phyloP scores from a whole-genome alignment of 2,888 invertebrate genomes.

The Tetragonula carbonaria region DNA sequence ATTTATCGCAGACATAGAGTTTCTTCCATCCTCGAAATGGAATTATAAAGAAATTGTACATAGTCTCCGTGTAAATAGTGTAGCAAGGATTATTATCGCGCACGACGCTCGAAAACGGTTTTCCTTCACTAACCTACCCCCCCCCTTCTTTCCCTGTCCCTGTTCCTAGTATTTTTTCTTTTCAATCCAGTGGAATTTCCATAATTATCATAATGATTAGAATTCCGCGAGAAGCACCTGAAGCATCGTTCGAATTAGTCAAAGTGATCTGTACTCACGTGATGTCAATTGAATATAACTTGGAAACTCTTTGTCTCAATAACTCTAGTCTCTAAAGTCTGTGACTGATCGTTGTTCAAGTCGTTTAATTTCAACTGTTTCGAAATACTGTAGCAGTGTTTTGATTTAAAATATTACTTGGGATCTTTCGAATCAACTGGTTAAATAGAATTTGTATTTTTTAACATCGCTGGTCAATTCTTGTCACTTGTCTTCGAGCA shows the following conservation, averaged over 20 bases:
- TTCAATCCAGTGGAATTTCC: neutral
- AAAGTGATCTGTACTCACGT: no score
- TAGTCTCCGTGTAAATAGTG: slow-evolving; percentile 74
- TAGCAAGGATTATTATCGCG: slow-evolving; percentile 67
- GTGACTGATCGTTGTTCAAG: no score
- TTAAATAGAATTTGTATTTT: no score
- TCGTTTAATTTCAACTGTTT: no score
- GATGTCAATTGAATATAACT: no score
- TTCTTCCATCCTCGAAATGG: slow-evolving; percentile 30
- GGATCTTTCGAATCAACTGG: no score
- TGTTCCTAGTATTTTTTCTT: slow-evolving; percentile 6
- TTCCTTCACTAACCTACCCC: slow-evolving; percentile 19
- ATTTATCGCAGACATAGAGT: slow-evolving; percentile 45
- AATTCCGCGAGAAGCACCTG: neutral
- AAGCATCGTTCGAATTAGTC: neutral
- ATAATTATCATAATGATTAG: no score
- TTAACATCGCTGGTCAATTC: neutral
- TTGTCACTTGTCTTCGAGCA: neutral
- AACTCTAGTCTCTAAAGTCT: no score
- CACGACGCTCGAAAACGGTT: slow-evolving; percentile 56
- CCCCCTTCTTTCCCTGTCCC: neutral
- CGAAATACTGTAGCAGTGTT: no score
- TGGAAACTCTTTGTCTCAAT: no score
- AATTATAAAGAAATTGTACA: slow-evolving; percentile 68
- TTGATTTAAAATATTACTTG: no score